Base-by-base conservation (phyloP, 2,113 vertebrate species). In the Ranitomeya variabilis region DNA sequence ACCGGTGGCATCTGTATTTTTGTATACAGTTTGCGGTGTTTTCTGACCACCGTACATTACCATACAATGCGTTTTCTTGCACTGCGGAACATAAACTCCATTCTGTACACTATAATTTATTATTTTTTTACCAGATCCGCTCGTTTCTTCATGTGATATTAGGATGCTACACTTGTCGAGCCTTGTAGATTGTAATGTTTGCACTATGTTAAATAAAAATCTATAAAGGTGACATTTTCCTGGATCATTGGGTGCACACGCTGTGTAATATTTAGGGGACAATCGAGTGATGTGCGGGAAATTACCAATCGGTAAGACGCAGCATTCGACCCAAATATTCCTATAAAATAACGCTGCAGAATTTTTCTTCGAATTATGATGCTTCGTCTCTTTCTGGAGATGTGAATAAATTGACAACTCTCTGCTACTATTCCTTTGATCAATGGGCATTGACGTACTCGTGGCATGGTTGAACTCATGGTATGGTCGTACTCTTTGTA, bases 81-180 rank as follows among this genome's bases (percentile, higher is more conserved):
- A 81, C 57, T 81, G 57, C 23, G 62, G 23, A 81, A 62, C 26
- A 60, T 15, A 80, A 8, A 37, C 55, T 11, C 8, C 54, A 3
- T 60, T 60, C 52, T 80, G 74, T 77, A 80, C 54, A 15, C 78
- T 60, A 16, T 81, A 31, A 81, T 62, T 81, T 81, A 81, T 81
- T 60, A 7, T 60, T 81, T 80, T 80, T 81, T 37, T 18, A 23
- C 57, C 26, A 62, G 31, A 62, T 37, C 8, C 6, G 51, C 51
- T 21, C 23, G 19, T 79, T 55, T 60, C 52, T 16, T 19, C 31
- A 54, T 18, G 2, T 18, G 23, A 19, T 19, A 19, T 62, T 31
- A 14, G 16, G n/a, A 62, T 81, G 37, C 26, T 37, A 62, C 57
- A 37, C 54, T 1, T 45, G 37, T 31, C 21, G 16, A 37, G 15